A percentile compares a stretch with the other conserved stretches of the same genome.
These are phyloP conservation scores for Ophion costatus DNA, from an alignment of 2,888 invertebrate genomes.

Conservation along the genomic window DNA sequence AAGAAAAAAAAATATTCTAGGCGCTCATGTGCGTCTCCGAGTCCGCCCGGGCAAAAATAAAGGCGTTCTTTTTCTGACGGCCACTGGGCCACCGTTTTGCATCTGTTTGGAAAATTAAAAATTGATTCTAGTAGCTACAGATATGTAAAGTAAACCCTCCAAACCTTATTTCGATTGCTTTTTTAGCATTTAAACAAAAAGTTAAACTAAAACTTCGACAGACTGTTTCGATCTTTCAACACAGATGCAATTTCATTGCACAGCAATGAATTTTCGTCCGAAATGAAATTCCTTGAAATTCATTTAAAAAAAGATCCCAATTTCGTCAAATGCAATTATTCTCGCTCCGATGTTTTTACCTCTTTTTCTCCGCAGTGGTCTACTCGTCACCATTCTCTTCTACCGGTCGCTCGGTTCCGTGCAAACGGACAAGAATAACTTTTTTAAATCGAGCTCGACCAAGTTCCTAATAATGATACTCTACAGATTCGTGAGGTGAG, in stretches of 20 bases:
- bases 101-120: too few species aligned
- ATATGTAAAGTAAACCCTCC: too few species aligned
- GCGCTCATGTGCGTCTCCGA: too few species aligned
- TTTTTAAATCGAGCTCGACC: slow-evolving; percentile 79
- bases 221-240: neutral
- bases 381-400: slow-evolving; percentile 92
- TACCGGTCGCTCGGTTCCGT: slow-evolving; percentile 90
- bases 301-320: neutral
- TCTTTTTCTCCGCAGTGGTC: slow-evolving; percentile 86
- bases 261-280: neutral
- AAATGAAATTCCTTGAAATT: neutral
- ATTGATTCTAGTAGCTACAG: too few species aligned
- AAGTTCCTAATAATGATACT: slow-evolving; percentile 85
- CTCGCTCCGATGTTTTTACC: neutral
- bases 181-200: too few species aligned
- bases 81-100: too few species aligned
- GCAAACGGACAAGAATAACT: slow-evolving; percentile 85
- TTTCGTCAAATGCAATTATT: neutral
- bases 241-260: neutral
- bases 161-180: too few species aligned
- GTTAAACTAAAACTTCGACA: neutral
- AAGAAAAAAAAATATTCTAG: too few species aligned
- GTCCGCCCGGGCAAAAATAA: too few species aligned
- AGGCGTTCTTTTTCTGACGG: too few species aligned
- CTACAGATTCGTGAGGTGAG: slow-evolving; percentile 88